phyloP scores from a whole-genome alignment of 2,888 invertebrate species.

The Conus canariensis region DNA sequence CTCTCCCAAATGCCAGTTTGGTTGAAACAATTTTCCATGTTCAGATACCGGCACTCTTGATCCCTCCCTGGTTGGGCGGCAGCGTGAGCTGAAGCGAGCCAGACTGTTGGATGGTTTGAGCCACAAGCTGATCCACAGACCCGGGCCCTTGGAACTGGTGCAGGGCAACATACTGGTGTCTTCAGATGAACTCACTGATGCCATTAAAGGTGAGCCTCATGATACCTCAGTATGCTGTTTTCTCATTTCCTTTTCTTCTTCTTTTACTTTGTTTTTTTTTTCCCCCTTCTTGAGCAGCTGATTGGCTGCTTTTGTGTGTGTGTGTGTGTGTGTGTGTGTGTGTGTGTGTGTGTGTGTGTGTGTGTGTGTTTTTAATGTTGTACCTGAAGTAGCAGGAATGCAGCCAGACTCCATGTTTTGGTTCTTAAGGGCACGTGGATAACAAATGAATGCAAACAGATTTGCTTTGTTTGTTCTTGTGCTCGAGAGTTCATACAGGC shows the following conservation, averaged over 20 bases:
- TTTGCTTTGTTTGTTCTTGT: no score
- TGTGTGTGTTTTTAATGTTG: no score
- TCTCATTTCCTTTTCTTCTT: neutral
- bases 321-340: neutral
- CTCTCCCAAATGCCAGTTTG: no score
- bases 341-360: no score
- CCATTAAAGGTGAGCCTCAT: slow-evolving; percentile 68
- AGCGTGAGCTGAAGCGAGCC: slow-evolving; percentile 97
- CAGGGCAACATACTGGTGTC: slow-evolving; percentile 98
- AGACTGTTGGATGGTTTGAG: slow-evolving; percentile 96
- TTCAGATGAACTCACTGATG: slow-evolving; percentile 85
- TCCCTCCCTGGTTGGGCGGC: slow-evolving; percentile 96
- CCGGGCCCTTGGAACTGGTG: slow-evolving; percentile 97
- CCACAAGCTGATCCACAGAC: slow-evolving; percentile 96
- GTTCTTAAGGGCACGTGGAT: no score
- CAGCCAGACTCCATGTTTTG: no score
- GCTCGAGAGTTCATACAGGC: no score
- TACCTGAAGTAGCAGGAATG: neutral
- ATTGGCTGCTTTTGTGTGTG: neutral
- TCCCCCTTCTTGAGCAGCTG: neutral
- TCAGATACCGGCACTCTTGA: slow-evolving; percentile 83
- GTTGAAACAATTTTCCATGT: neutral
- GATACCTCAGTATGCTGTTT: neutral
- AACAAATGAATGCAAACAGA: no score
- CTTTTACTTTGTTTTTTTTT: neutral